Evolutionary conservation across 2,113 vertebrate genomes (phyloP).

Genomic region (Tor tambroides): DNA sequence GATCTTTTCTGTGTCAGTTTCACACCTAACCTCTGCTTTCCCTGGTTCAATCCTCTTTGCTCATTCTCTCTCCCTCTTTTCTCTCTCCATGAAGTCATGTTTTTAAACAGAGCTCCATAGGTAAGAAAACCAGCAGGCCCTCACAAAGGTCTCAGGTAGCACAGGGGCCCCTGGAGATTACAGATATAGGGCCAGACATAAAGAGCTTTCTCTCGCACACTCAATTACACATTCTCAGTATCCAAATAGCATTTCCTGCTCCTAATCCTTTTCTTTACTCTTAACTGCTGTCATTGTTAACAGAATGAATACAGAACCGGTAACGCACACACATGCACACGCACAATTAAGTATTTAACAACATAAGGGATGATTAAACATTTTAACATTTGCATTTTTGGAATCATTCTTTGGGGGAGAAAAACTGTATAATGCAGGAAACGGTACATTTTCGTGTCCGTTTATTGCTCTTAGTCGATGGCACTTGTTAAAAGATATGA

Average conservation of each 20-base stretch:
- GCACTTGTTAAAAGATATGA: not conserved
- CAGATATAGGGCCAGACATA: slow-evolving; percentile 29
- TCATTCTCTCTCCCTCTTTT: slow-evolving; percentile 18
- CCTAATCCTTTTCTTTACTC: not conserved
- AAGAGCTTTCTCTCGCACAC: slow-evolving; percentile 28
- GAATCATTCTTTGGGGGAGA: not conserved
- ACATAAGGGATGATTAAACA: not conserved
- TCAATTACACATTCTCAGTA: slow-evolving; percentile 34
- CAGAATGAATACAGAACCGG: not conserved
- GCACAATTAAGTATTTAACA: not conserved
- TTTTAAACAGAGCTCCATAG: slow-evolving; percentile 43
- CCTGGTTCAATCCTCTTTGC: slow-evolving; percentile 16
- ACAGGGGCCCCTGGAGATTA: slow-evolving; percentile 16
- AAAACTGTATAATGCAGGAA: not conserved
- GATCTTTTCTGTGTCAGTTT: slow-evolving; percentile 21
- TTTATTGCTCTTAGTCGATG: not conserved
- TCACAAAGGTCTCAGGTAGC: slow-evolving; percentile 47
- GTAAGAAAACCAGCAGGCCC: slow-evolving; percentile 17
- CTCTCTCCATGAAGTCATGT: slow-evolving; percentile 42
- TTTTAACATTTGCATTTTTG: not conserved
- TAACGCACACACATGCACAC: not conserved
- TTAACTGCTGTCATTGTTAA: slow-evolving; percentile 13
- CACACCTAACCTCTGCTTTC: slow-evolving; percentile 6
- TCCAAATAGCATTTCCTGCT: slow-evolving; percentile 9
- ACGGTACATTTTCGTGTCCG: not conserved